These are phyloP conservation scores for Apotomis capreana DNA, from an alignment of 2,888 invertebrate genomes.

Conservation along the genomic window DNA sequence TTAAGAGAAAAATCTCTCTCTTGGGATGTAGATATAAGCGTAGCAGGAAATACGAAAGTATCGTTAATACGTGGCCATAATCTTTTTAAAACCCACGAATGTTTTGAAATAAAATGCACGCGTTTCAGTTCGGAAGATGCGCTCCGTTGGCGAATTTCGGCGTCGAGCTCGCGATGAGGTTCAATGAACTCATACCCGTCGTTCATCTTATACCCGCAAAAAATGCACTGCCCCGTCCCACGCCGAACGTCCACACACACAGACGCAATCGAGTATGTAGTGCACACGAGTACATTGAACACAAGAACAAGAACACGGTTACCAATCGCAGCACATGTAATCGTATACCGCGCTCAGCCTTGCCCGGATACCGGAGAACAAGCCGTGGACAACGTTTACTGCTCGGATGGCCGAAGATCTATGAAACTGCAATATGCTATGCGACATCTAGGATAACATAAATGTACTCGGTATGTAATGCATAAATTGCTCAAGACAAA, in stretches of 20 bases:
- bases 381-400: slow-evolving; percentile 65
- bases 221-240: slow-evolving; percentile 82
- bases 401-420: slow-evolving; percentile 51
- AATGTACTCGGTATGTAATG: neutral
- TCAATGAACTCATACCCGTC: slow-evolving; percentile 67
- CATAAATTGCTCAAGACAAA: neutral
- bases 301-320: slow-evolving; percentile 61
- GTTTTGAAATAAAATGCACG: slow-evolving; percentile 36
- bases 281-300: slow-evolving; percentile 60
- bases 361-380: slow-evolving; percentile 63
- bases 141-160: slow-evolving; percentile 74
- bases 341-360: slow-evolving; percentile 67
- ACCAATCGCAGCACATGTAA: slow-evolving; percentile 72
- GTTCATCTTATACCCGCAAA: slow-evolving; percentile 79
- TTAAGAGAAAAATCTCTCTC: too few species aligned
- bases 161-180: slow-evolving; percentile 71
- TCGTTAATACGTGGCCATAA: neutral
- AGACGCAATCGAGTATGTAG: slow-evolving; percentile 62
- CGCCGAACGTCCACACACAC: slow-evolving; percentile 72
- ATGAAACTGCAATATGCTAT: slow-evolving; percentile 22
- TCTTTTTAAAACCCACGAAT: slow-evolving; percentile 7
- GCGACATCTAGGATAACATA: neutral
- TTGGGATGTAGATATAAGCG: too few species aligned
- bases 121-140: slow-evolving; percentile 58
- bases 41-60: neutral